These are phyloP conservation scores for Platycheirus rosarum DNA, from an alignment of 2,888 invertebrate species.

Conservation along the genomic window DNA sequence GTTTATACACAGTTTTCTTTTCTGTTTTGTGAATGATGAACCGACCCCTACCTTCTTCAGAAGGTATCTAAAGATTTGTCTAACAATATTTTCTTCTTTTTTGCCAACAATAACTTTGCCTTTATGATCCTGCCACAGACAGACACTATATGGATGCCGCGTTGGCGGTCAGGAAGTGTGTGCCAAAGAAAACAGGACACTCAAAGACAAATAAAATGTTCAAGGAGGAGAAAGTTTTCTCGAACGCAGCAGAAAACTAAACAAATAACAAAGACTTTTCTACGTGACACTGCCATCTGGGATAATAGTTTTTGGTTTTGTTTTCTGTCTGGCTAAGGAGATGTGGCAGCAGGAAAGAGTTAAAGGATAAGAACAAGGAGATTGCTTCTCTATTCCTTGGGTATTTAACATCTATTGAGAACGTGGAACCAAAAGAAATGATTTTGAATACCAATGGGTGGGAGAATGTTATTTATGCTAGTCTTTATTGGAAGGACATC, in stretches of 20 bases:
- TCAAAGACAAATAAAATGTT: slow-evolving; percentile 47
- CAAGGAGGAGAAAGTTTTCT: slow-evolving; percentile 64
- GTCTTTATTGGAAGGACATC: slow-evolving; percentile 36
- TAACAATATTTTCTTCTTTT: slow-evolving; percentile 4
- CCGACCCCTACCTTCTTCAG: slow-evolving; percentile 12
- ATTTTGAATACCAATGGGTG: slow-evolving; percentile 70
- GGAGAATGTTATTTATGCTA: slow-evolving; percentile 47
- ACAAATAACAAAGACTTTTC: slow-evolving; percentile 54
- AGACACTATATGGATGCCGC: not conserved
- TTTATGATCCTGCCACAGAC: slow-evolving; percentile 59
- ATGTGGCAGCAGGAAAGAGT: slow-evolving; percentile 1
- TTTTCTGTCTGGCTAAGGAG: slow-evolving; percentile 19
- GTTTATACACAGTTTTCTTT: not conserved
- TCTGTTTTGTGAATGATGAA: slow-evolving; percentile 5
- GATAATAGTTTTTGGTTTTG: slow-evolving; percentile 38
- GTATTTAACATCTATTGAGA: slow-evolving; percentile 26
- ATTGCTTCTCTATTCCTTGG: not conserved
- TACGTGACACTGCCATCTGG: slow-evolving; percentile 40
- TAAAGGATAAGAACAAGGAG: slow-evolving; percentile 1
- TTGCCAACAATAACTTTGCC: slow-evolving; percentile 27
- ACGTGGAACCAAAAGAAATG: slow-evolving; percentile 39
- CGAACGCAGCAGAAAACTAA: slow-evolving; percentile 35
- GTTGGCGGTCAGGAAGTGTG: slow-evolving; percentile 42
- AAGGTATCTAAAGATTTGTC: slow-evolving; percentile 8
- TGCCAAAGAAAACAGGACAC: slow-evolving; percentile 45